These are phyloP conservation scores for Colossoma macropomum DNA, from an alignment of 2,113 vertebrate genomes.

Conservation along the genomic window DNA sequence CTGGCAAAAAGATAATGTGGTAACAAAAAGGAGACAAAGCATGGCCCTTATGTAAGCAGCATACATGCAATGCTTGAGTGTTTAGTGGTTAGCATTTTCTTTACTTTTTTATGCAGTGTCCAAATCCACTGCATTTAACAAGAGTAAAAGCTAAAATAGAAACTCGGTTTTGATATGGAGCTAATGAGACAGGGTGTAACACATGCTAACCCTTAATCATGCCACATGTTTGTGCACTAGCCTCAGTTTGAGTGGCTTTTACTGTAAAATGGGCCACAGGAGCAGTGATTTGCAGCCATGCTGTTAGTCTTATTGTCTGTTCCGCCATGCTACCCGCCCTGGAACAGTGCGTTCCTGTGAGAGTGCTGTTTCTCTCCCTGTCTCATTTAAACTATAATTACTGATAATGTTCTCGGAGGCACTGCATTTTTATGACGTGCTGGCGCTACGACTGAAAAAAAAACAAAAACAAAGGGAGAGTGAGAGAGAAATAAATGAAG, in stretches of 20 bases:
- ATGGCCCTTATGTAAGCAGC: too few relatives aligned
- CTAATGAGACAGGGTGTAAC: not conserved
- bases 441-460: constrained; percentile 29
- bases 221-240: not conserved
- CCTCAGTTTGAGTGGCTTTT: not conserved
- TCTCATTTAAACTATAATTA: constrained; percentile 75
- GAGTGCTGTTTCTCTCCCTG: constrained; percentile 44
- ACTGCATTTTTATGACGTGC: constrained; percentile 50
- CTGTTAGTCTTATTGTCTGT: constrained; percentile 21
- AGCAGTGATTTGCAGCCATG: not conserved
- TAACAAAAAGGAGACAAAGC: too few relatives aligned
- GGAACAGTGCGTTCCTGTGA: constrained; percentile 50
- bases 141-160: not conserved
- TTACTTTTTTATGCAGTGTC: not conserved
- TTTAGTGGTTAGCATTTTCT: too few relatives aligned
- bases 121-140: not conserved
- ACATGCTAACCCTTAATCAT: not conserved
- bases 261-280: not conserved
- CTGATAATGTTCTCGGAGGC: constrained; percentile 62
- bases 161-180: not conserved
- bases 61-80: too few relatives aligned
- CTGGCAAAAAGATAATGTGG: too few relatives aligned
- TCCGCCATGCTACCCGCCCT: constrained; percentile 24
- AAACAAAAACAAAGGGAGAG: not conserved
- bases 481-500: constrained; percentile 36